These are phyloP conservation scores for Tuta absoluta DNA, from an alignment of 2,888 invertebrate genomes.

Conservation along the genomic window DNA sequence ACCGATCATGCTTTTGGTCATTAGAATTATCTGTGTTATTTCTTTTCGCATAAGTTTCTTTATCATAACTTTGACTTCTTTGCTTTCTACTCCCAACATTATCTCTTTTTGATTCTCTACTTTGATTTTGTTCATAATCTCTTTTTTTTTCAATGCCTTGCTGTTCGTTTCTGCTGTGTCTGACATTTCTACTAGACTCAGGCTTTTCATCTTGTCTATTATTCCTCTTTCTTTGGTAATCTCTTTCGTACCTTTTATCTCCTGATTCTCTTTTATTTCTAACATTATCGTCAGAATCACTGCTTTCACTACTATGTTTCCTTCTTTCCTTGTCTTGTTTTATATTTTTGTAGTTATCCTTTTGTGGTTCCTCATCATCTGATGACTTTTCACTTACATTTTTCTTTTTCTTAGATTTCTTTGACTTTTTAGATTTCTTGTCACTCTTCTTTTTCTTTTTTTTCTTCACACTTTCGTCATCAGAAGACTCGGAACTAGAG, in stretches of 20 bases:
- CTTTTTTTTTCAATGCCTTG: background rate
- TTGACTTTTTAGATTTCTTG: constrained; percentile 48
- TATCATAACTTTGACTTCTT: constrained; percentile 39
- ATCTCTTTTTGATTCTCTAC: background rate
- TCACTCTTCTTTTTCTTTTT: constrained; percentile 62
- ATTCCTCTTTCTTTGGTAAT: constrained; percentile 22
- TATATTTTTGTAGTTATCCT: constrained; percentile 21
- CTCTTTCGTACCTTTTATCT: background rate
- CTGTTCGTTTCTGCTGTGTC: background rate
- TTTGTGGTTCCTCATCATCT: constrained; percentile 23
- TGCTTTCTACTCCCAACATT: constrained; percentile 37
- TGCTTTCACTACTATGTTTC: constrained; percentile 4
- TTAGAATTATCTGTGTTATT: constrained; percentile 28
- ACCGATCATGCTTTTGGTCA: background rate
- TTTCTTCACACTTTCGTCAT: constrained; percentile 45
- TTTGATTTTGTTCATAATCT: background rate
- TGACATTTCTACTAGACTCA: background rate
- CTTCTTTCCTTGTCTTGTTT: constrained; percentile 22
- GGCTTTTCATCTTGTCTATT: constrained; percentile 20
- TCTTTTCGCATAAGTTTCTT: constrained; percentile 40
- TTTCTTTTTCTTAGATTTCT: constrained; percentile 56
- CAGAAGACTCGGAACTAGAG: constrained; percentile 51
- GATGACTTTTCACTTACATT: constrained; percentile 36
- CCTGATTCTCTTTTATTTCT: background rate
- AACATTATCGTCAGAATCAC: constrained; percentile 9